A percentile compares a stretch with the other conserved stretches of the same genome.
Evolutionary conservation across 2,888 invertebrate genomes (phyloP).

Genomic region (Xylophagus ater): DNA sequence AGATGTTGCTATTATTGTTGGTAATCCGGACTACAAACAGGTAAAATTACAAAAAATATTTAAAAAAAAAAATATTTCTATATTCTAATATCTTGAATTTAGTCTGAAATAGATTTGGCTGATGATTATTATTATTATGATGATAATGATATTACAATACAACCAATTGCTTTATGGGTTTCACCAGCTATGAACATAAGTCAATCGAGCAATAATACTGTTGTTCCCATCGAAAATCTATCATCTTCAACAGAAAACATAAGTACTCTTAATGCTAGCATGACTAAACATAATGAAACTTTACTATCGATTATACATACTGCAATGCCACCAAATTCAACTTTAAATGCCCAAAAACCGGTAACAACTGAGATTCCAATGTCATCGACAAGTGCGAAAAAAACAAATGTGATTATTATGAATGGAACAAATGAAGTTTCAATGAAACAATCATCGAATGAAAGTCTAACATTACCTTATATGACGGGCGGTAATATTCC

Average conservation of each 20-base stretch:
- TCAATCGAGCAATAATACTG: no score
- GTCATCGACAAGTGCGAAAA: constrained; percentile 1
- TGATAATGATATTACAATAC: constrained; percentile 33
- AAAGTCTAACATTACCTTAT: constrained; percentile 2
- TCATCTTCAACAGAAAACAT: constrained; percentile 15
- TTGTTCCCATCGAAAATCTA: no score
- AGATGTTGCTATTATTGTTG: constrained; percentile 64
- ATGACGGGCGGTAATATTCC: constrained; percentile 3
- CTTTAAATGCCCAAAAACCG: neutral
- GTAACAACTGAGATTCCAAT: neutral
- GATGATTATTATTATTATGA: constrained; percentile 35
- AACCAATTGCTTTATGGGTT: constrained; percentile 23
- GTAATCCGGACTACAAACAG: no score
- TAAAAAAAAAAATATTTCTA: no score
- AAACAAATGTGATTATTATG: constrained; percentile 3
- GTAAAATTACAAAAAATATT: no score
- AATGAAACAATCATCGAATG: neutral
- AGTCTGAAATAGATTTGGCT: no score
- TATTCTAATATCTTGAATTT: no score
- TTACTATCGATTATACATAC: neutral
- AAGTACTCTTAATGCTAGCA: neutral
- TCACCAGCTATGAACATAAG: no score
- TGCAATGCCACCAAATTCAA: neutral
- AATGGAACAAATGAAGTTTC: constrained; percentile 2
- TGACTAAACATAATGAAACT: neutral